Evolutionary conservation across 1,140 invertebrate genomes (phyloP).

Genomic region (Danaus melanippus): DNA sequence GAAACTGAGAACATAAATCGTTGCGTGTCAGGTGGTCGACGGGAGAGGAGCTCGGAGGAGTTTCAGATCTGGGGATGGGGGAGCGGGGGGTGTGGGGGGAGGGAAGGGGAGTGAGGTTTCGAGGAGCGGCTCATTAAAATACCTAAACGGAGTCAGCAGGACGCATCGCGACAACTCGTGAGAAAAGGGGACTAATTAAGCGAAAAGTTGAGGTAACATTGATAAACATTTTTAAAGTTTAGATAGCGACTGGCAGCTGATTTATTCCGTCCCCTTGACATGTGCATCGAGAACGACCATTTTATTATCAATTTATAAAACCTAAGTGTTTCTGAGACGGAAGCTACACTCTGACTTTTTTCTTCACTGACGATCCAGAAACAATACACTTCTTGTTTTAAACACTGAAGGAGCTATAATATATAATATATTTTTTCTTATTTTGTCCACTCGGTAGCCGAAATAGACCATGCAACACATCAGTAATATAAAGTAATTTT

Average conservation of each 20-base stretch:
- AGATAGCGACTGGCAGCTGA: constrained; percentile 73
- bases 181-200: constrained; percentile 30
- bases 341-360: too few relatives aligned
- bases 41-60: constrained; percentile 3
- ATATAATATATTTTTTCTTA: too few relatives aligned
- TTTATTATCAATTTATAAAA: neutral
- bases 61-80: neutral
- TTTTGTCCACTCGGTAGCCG: too few relatives aligned
- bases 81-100: neutral
- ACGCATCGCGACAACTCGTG: constrained; percentile 23
- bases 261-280: constrained; percentile 69
- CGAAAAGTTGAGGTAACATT: constrained; percentile 25
- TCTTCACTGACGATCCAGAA: too few relatives aligned
- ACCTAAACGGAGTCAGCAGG: constrained; percentile 21
- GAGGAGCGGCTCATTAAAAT: constrained; percentile 30
- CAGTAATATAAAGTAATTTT: too few relatives aligned
- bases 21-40: constrained; percentile 17
- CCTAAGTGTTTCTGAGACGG: too few relatives aligned
- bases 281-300: neutral
- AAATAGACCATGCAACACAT: too few relatives aligned
- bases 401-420: too few relatives aligned
- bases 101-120: constrained; percentile 4
- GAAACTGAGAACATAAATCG: constrained; percentile 23
- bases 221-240: too few relatives aligned
- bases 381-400: too few relatives aligned